Evolutionary conservation across 2,113 vertebrate species (phyloP).

Genomic region (Ageneiosus marmoratus): DNA sequence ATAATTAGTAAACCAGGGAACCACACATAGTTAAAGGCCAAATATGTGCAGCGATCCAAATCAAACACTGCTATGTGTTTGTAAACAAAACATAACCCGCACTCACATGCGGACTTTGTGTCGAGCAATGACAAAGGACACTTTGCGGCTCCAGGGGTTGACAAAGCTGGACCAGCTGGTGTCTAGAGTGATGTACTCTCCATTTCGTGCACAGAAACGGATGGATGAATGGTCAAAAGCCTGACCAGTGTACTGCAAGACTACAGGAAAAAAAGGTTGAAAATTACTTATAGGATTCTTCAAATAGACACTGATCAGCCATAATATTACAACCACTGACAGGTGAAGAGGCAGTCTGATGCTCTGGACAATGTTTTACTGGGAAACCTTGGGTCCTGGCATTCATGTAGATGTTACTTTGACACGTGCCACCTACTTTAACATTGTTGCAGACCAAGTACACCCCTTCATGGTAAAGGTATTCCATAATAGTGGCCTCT

Average conservation of each 20-base stretch:
- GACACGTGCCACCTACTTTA: no score
- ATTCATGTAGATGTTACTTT: no score
- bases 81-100: background rate
- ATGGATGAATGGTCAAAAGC: slow-evolving; percentile 92
- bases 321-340: no score
- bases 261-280: slow-evolving; percentile 58
- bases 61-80: background rate
- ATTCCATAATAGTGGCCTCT: no score
- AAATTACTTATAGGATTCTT: no score
- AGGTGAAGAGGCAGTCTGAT: no score
- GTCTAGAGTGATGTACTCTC: slow-evolving; percentile 90
- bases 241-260: slow-evolving; percentile 87
- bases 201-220: slow-evolving; percentile 87
- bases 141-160: slow-evolving; percentile 94
- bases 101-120: slow-evolving; percentile 96
- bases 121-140: slow-evolving; percentile 92
- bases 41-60: background rate
- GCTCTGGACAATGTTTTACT: no score
- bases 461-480: no score
- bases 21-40: background rate
- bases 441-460: no score
- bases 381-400: no score
- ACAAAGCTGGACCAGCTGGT: slow-evolving; percentile 97
- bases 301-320: no score
- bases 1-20: background rate